A percentile compares a stretch with the other conserved stretches of the same genome.
These are phyloP conservation scores for Aurelia coerulea DNA, from an alignment of 30 jellyfish, hydroid and myxozoan species.

Conservation along the genomic window DNA sequence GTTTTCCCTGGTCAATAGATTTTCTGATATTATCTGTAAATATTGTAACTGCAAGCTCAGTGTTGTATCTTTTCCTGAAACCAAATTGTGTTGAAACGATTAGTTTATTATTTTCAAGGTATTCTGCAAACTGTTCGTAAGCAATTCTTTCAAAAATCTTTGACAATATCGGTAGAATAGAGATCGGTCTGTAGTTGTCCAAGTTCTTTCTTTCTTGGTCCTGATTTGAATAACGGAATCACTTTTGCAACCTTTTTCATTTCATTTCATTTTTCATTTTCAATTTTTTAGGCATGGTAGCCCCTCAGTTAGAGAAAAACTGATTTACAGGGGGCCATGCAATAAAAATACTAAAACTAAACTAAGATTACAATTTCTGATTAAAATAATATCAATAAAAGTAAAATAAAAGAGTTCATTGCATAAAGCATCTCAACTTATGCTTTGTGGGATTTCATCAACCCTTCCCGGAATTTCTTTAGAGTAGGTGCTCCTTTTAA, in stretches of 20 bases:
- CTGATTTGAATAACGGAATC: slow-evolving; percentile 60
- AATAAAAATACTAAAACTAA: no score
- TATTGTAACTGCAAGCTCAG: slow-evolving; percentile 40
- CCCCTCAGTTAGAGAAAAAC: no score
- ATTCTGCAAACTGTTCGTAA: slow-evolving; percentile 44
- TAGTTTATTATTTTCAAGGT: slow-evolving; percentile 32
- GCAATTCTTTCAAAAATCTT: slow-evolving; percentile 57
- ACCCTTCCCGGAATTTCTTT: no score
- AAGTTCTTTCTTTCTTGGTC: background rate
- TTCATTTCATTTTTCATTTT: no score
- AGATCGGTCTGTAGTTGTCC: slow-evolving; percentile 57
- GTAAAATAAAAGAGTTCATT: no score
- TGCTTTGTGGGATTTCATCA: no score
- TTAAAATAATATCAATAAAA: no score
- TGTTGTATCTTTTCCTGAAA: slow-evolving; percentile 54
- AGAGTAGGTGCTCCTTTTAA: no score
- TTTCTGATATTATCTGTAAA: slow-evolving; percentile 51
- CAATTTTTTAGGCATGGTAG: no score
- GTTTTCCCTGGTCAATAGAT: slow-evolving; percentile 55
- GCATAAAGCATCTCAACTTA: no score
- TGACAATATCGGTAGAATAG: slow-evolving; percentile 61
- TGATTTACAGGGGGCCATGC: no score
- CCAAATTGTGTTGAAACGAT: slow-evolving; percentile 58
- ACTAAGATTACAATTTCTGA: no score
- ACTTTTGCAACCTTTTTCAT: slow-evolving; percentile 37